phyloP scores from a whole-genome alignment of 2,797 vertebrate genomes.

The Hephaestus fuliginosus region DNA sequence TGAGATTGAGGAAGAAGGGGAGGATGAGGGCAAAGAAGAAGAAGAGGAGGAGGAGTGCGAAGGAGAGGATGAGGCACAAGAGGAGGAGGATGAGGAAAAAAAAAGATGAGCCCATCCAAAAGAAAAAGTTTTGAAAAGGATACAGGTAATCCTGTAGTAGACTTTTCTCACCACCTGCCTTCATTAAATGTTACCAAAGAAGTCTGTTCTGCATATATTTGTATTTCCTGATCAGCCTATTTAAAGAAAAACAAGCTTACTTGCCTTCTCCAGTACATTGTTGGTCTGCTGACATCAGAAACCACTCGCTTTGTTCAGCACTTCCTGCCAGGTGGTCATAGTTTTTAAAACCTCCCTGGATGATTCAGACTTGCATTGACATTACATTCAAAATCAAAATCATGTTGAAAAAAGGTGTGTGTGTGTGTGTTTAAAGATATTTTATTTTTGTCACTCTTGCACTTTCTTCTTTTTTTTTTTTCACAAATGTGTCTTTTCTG shows the following conservation, averaged over 20 bases:
- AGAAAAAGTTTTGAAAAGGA: slow-evolving; percentile 28
- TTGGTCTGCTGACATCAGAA: slow-evolving; percentile 4
- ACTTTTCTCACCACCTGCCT: slow-evolving; percentile 53
- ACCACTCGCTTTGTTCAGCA: neutral
- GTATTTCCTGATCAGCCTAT: slow-evolving; percentile 18
- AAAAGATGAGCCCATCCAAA: slow-evolving; percentile 26
- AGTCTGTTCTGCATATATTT: slow-evolving; percentile 35
- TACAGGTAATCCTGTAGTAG: neutral
- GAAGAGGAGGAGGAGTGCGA: slow-evolving; percentile 20
- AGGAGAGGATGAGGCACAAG: slow-evolving; percentile 15
- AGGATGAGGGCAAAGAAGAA: slow-evolving; percentile 17
- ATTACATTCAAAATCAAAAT: neutral
- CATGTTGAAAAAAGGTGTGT: neutral
- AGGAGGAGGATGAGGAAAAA: slow-evolving; percentile 38
- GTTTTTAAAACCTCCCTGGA: slow-evolving; percentile 6
- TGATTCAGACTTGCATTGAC: slow-evolving; percentile 2
- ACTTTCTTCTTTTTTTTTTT: slow-evolving; percentile 27
- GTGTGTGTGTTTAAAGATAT: slow-evolving; percentile 14
- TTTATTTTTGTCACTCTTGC: slow-evolving; percentile 14
- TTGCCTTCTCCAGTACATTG: neutral
- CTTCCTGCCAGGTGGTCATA: neutral
- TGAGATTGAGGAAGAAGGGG: slow-evolving; percentile 12
- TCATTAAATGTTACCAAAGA: slow-evolving; percentile 49
- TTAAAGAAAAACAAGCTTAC: slow-evolving; percentile 12
- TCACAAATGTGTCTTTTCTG: slow-evolving; percentile 20